Conservation (phyloP, 2,888 invertebrate genomes). For the Abscondita cerata region DNA sequence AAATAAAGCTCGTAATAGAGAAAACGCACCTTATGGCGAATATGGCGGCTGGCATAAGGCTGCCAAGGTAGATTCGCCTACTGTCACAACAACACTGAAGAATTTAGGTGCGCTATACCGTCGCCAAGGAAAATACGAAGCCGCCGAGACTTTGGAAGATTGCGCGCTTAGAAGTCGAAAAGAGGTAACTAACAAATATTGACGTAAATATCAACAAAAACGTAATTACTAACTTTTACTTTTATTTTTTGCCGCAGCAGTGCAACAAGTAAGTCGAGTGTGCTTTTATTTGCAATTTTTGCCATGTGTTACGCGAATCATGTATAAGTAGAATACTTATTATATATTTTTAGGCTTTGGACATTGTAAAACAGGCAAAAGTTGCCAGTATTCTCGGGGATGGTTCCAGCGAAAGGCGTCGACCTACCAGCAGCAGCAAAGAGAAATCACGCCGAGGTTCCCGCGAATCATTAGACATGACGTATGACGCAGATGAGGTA, state of each 20-base stretch:
- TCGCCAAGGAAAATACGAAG: slow-evolving; percentile 98
- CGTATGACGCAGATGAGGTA: slow-evolving; percentile 80
- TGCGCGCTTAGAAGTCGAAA: slow-evolving; percentile 95
- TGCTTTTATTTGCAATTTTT: no score
- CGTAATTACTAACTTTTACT: neutral
- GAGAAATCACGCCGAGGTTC: slow-evolving; percentile 74
- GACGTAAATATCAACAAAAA: slow-evolving; percentile 18
- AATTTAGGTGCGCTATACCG: slow-evolving; percentile 98
- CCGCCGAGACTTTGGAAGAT: slow-evolving; percentile 98
- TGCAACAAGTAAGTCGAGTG: slow-evolving; percentile 66
- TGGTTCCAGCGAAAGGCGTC: slow-evolving; percentile 60
- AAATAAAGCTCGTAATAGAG: slow-evolving; percentile 86
- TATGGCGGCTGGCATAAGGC: slow-evolving; percentile 98
- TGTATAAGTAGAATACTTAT: no score
- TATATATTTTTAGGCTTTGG: slow-evolving; percentile 78
- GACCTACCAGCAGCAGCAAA: slow-evolving; percentile 58
- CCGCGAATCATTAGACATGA: slow-evolving; percentile 75
- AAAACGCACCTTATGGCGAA: slow-evolving; percentile 89
- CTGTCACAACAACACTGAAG: slow-evolving; percentile 97
- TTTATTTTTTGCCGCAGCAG: slow-evolving; percentile 62
- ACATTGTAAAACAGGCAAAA: slow-evolving; percentile 92
- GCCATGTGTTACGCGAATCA: no score
- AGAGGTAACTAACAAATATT: slow-evolving; percentile 70
- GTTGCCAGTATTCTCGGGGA: slow-evolving; percentile 75
- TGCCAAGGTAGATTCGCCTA: slow-evolving; percentile 96